Evolutionary conservation across 1,140 invertebrate species (phyloP).

Genomic region (Drosophila asahinai): DNA sequence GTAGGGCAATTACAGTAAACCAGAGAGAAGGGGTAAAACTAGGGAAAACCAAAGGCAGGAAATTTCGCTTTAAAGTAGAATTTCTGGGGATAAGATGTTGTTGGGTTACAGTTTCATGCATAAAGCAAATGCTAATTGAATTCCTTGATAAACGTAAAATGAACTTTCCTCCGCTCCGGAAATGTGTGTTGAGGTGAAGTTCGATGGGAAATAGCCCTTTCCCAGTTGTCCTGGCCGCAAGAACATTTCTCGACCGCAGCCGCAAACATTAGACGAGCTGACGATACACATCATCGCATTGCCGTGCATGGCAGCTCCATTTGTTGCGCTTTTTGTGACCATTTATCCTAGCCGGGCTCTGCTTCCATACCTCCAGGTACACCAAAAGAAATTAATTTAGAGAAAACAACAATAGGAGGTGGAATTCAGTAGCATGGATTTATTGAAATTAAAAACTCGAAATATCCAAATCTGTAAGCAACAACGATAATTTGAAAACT

Average conservation of each 20-base stretch:
- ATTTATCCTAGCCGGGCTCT: constrained; percentile 40
- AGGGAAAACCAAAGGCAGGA: background rate
- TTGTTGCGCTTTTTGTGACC: constrained; percentile 59
- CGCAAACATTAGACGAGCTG: constrained; percentile 69
- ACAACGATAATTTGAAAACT: too few relatives aligned
- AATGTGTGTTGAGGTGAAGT: constrained; percentile 40
- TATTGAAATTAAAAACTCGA: too few relatives aligned
- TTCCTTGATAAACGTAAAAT: constrained; percentile 57
- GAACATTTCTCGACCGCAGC: constrained; percentile 52
- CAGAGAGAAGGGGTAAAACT: background rate
- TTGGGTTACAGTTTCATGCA: constrained; percentile 58
- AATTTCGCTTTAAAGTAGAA: constrained; percentile 21
- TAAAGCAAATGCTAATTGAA: constrained; percentile 79
- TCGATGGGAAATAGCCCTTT: constrained; percentile 13
- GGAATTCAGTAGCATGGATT: too few relatives aligned
- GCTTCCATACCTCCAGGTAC: background rate
- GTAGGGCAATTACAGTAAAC: constrained; percentile 44
- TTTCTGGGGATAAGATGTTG: constrained; percentile 18
- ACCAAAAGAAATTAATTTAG: background rate
- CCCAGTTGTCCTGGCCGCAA: constrained; percentile 34
- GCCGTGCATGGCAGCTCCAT: constrained; percentile 42
- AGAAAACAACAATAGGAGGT: too few relatives aligned
- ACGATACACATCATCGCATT: constrained; percentile 56
- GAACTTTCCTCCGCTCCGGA: constrained; percentile 46
- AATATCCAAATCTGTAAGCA: too few relatives aligned